Evolutionary conservation across 35 echinoderm and acorn worm species (phyloP), one percentile per base, ranked within the genome.

Genomic region (Apostichopus parvimensis): DNA sequence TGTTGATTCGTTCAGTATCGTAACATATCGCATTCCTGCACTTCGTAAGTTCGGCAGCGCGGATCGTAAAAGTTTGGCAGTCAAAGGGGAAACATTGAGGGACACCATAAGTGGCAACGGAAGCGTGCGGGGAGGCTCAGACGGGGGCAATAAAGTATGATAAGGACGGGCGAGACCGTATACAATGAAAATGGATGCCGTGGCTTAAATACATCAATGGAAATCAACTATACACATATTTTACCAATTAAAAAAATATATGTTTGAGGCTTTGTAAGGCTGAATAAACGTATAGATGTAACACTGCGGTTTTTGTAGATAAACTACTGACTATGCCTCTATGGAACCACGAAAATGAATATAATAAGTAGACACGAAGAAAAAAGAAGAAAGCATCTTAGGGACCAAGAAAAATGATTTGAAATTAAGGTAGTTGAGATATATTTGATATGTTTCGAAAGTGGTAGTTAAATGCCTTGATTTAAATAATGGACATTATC

Each of bases 91-190:
- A 15, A 62, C 60, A 22, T 8, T 90, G 28, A 54, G 68, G 54
- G 88, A 77, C 58, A 90, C 66, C 1, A 75, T 78, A 57, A 90
- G 88, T 45, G 88, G 88, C 14, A 90, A 90, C 65, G 70, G 87
- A 4, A 89, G 87, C 70, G 13, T 89, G 4, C 71, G 54, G 54
- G 21, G 26, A 14, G 71, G 62, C 8, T 90, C 88, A 77, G 68
- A 90, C 53, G 88, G 52, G 70, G 28, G 70, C 53, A 90, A 90
- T 78, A 90, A 56, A 53, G 88, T 75, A 53, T 90, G 26, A 90
- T 8, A n/a, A 18, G 7, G 4, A 20, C 4, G 52, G 28, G 56
- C 9, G 11, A 26, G 4, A 82, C 9, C 5, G 79, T 56, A 55
- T 18, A 55, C 20, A 14, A 79, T 11, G 14, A 23, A 22, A 79